Conservation (phyloP, 2,113 vertebrate species). For the Pleuronectes platessa region DNA sequence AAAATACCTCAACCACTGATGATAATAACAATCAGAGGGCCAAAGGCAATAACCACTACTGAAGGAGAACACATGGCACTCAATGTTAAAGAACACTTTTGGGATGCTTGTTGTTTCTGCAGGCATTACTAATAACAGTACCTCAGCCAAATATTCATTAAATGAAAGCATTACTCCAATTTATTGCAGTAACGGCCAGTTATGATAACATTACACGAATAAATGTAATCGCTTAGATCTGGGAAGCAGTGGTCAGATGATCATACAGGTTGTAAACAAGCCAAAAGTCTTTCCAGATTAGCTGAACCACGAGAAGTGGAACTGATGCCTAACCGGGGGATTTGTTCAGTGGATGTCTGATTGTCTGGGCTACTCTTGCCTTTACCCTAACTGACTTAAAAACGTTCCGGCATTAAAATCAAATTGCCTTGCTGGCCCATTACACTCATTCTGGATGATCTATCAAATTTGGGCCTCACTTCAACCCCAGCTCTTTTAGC, state of each 20-base stretch:
- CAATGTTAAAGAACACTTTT: slow-evolving; percentile 11
- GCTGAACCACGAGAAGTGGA: background rate
- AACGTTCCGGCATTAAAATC: no score
- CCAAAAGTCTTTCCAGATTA: background rate
- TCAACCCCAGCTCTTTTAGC: no score
- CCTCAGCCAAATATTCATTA: slow-evolving; percentile 9
- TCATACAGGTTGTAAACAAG: background rate
- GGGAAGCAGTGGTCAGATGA: background rate
- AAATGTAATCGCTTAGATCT: background rate
- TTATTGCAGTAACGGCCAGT: background rate
- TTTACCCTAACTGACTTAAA: background rate
- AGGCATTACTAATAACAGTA: slow-evolving; percentile 6
- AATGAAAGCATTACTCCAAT: slow-evolving; percentile 19
- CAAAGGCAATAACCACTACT: slow-evolving; percentile 57
- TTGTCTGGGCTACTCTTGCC: no score
- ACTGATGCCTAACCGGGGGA: background rate
- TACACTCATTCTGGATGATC: no score
- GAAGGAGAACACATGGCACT: slow-evolving; percentile 43
- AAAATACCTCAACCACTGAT: slow-evolving; percentile 55
- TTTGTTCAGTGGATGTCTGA: background rate
- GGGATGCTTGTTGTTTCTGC: slow-evolving; percentile 19
- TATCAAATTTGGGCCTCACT: no score
- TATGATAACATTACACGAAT: background rate
- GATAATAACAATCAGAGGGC: slow-evolving; percentile 56
- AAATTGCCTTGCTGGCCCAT: no score